Conservation (phyloP, 2,888 invertebrate species). For the Lasioglossum figueresi region DNA sequence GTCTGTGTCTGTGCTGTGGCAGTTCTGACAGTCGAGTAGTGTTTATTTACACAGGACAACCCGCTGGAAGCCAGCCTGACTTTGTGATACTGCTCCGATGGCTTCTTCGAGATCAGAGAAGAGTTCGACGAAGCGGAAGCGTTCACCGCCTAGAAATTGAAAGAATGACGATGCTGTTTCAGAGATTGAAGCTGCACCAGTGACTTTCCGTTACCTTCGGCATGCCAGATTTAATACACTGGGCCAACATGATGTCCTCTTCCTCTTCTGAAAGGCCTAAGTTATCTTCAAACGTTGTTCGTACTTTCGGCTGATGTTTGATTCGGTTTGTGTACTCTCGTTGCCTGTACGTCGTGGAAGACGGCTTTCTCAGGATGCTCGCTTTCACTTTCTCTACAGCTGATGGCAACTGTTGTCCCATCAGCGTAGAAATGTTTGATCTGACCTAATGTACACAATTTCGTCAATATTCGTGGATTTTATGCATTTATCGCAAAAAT, state of each 20-base stretch:
- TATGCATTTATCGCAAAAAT: too few species aligned
- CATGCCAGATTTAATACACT: constrained; percentile 88
- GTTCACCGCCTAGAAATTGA: constrained; percentile 50
- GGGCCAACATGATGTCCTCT: constrained; percentile 87
- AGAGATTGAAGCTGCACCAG: neutral
- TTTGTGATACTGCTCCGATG: constrained; percentile 43
- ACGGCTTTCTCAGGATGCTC: constrained; percentile 30
- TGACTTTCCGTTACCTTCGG: constrained; percentile 85
- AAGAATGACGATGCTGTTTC: neutral
- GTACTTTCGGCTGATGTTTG: constrained; percentile 43
- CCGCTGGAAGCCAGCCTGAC: neutral
- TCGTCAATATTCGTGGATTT: neutral
- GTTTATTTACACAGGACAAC: constrained; percentile 26
- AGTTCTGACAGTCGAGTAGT: constrained; percentile 27
- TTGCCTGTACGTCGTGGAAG: constrained; percentile 55
- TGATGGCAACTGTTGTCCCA: constrained; percentile 59
- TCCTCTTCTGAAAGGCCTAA: constrained; percentile 86
- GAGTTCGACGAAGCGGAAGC: constrained; percentile 51
- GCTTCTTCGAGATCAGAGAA: constrained; percentile 38
- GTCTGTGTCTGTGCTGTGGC: constrained; percentile 21
- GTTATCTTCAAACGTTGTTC: constrained; percentile 85
- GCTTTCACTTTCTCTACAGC: constrained; percentile 51
- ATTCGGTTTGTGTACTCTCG: constrained; percentile 44
- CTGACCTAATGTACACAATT: constrained; percentile 40
- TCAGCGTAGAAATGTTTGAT: constrained; percentile 52